Conservation (phyloP, 2,113 vertebrate genomes). For the Rhegmatorhina hoffmannsi region DNA sequence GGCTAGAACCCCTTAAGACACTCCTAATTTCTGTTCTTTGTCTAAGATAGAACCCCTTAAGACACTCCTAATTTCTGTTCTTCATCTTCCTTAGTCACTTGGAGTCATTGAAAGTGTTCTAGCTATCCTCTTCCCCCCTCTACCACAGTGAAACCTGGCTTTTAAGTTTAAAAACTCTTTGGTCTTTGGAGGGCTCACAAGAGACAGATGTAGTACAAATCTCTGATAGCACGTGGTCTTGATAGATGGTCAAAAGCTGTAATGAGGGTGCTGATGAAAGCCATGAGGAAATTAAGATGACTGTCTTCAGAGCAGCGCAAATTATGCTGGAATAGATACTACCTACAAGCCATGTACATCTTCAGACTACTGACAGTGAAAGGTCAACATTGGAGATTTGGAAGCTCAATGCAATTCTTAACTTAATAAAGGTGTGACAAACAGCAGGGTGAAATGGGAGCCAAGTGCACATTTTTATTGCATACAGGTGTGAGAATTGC, state of each 20-base stretch:
- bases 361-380: background rate
- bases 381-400: background rate
- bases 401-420: background rate
- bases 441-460: background rate
- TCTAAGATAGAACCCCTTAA: background rate
- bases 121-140: background rate
- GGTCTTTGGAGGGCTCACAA: background rate
- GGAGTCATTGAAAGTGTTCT: background rate
- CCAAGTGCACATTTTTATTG: background rate
- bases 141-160: background rate
- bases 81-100: background rate
- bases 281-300: background rate
- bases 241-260: background rate
- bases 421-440: background rate
- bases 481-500: background rate
- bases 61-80: background rate
- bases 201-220: background rate
- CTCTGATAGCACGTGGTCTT: background rate
- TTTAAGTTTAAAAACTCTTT: background rate
- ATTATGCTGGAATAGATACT: background rate
- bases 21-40: background rate
- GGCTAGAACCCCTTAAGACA: background rate
- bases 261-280: background rate
- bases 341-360: background rate
- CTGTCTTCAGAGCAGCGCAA: background rate